Base-by-base conservation (phyloP, 2,797 vertebrate species). In the Catharus ustulatus region DNA sequence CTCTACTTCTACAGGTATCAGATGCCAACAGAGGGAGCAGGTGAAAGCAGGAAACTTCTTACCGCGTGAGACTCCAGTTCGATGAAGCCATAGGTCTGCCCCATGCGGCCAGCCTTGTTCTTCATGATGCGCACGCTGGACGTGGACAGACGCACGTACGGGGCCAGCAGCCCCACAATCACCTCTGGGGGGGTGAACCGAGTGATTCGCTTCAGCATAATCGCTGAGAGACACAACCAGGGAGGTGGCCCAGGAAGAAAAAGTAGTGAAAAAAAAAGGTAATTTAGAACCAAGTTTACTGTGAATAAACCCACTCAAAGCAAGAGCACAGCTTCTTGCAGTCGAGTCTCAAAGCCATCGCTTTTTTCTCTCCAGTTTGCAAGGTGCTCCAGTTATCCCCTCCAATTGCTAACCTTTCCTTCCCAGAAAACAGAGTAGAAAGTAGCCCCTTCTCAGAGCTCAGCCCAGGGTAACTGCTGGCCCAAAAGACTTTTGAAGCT, bases 1-100 rank as follows among this genome's bases (percentile, higher is more conserved):
- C 54, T 51, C 36, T 42, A 9, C 49, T 76, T 69, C n/a, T 32
- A 21, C 29, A 71, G 64, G 13, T 11, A 43, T 23, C 1, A 67
- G 46, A 62, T 4, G 40, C 75, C 80, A 61, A 78, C 21, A 82
- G 34, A 34, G 68, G 52, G 58, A 55, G 49, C 49, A 63, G 1
- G 12, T 32, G 48, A 92, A 83, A 73, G 61, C 80, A 64, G 46
- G 20, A 73, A 81, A 8, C 18, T 55, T 97, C 98, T 78, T 94
- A 99, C 99, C 98, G 99, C 98, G 48, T 99, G 99, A 29, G 98
- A 99, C 61, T 99, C 99, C 96, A 99, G 98, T 76, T 99, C 99
- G n/a, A 99, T 99, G 96, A 99, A 99, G 97, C 99, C 99, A 29
- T 99, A 99, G 93, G 98, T 99, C 93, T 99, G 99, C 67, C 98